A percentile compares a stretch with the other conserved stretches of the same genome.
Evolutionary conservation across 2,113 vertebrate species (phyloP).

Genomic region (Picathartes gymnocephalus): DNA sequence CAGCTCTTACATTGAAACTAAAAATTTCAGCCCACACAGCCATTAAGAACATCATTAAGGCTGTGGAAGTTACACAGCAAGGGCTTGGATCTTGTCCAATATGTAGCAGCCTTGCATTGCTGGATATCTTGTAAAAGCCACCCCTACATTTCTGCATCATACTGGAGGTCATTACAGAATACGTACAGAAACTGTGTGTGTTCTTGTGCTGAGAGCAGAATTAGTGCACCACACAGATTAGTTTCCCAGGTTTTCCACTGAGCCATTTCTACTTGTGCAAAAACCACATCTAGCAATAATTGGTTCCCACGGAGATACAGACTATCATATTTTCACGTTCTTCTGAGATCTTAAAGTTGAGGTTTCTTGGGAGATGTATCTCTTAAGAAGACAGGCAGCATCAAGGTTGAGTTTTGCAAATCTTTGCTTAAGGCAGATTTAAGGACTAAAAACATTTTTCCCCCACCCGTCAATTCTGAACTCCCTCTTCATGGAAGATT

Average conservation of each 20-base stretch:
- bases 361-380: slow-evolving; percentile 6
- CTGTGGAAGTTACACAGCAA: slow-evolving; percentile 48
- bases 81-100: not conserved
- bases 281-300: slow-evolving; percentile 20
- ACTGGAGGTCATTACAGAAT: slow-evolving; percentile 25
- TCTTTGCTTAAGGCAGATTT: not conserved
- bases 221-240: not conserved
- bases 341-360: slow-evolving; percentile 2
- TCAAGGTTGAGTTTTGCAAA: slow-evolving; percentile 11
- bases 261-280: slow-evolving; percentile 3
- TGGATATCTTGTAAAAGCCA: slow-evolving; percentile 51
- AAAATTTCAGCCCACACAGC: slow-evolving; percentile 42
- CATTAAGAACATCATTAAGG: slow-evolving; percentile 57
- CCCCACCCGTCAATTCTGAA: not conserved
- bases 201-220: not conserved
- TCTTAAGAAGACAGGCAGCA: slow-evolving; percentile 14
- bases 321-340: slow-evolving; percentile 6
- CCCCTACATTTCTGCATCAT: slow-evolving; percentile 16
- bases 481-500: not conserved
- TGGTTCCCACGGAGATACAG: slow-evolving; percentile 35
- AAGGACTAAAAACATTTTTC: not conserved
- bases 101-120: slow-evolving; percentile 15
- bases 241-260: not conserved
- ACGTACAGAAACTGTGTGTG: not conserved
- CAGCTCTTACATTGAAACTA: not conserved